A percentile compares a stretch with the other conserved stretches of the same genome.
Conservation (phyloP, 2,888 invertebrate species). For the Athetis lepigone region DNA sequence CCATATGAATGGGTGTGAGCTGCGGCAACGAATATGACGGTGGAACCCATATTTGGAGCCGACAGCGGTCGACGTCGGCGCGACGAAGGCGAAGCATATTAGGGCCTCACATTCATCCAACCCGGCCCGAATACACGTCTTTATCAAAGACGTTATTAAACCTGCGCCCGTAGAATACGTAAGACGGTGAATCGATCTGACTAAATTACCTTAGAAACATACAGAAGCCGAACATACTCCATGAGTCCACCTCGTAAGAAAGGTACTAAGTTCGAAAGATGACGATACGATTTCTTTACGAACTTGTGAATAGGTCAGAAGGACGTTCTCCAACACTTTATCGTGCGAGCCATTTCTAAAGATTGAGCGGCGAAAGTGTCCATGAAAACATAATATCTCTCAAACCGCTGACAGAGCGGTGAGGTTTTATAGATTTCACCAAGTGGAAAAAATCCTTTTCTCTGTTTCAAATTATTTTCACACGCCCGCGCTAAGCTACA, state of each 20-base stretch:
- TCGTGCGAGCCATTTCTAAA: slow-evolving; percentile 59
- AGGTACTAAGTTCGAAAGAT: slow-evolving; percentile 36
- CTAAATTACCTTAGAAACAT: slow-evolving; percentile 71
- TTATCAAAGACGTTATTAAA: slow-evolving; percentile 86
- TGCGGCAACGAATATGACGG: slow-evolving; percentile 81
- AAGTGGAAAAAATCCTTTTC: slow-evolving; percentile 41
- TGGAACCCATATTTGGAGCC: slow-evolving; percentile 77
- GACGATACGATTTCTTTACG: slow-evolving; percentile 43
- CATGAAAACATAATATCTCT: slow-evolving; percentile 73
- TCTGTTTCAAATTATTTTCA: slow-evolving; percentile 41
- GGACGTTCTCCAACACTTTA: slow-evolving; percentile 61
- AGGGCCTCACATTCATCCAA: slow-evolving; percentile 80
- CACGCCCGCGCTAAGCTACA: slow-evolving; percentile 38
- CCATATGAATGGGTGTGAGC: slow-evolving; percentile 80
- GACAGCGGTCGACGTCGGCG: slow-evolving; percentile 82
- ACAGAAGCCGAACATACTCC: slow-evolving; percentile 50
- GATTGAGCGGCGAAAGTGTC: slow-evolving; percentile 67
- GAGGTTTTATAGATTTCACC: slow-evolving; percentile 66
- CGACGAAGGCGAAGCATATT: slow-evolving; percentile 80
- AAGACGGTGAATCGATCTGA: slow-evolving; percentile 76
- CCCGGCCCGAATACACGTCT: slow-evolving; percentile 81
- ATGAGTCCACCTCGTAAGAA: slow-evolving; percentile 44
- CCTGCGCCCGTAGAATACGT: slow-evolving; percentile 78
- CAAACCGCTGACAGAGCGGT: slow-evolving; percentile 69
- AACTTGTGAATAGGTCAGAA: slow-evolving; percentile 38